A percentile compares a stretch with the other conserved stretches of the same genome.
Evolutionary conservation across 1,140 invertebrate species (phyloP).

Genomic region (Bradynema listronoti): DNA sequence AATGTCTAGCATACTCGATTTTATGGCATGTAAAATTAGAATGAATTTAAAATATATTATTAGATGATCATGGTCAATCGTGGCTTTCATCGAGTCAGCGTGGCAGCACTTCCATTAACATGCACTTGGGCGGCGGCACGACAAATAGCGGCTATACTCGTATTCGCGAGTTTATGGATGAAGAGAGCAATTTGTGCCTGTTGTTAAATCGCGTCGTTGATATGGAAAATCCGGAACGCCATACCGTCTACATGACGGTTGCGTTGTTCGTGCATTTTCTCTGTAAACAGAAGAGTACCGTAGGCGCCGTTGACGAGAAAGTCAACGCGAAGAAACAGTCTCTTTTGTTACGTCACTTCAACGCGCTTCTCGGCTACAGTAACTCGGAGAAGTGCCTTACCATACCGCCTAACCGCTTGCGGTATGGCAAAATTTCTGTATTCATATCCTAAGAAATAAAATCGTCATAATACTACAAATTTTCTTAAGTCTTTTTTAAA

Average conservation of each 20-base stretch:
- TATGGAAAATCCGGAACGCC: slow-evolving; percentile 80
- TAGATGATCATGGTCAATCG: too few relatives aligned
- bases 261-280: slow-evolving; percentile 85
- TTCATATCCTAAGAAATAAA: too few relatives aligned
- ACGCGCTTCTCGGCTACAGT: slow-evolving; percentile 85
- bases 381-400: slow-evolving; percentile 80
- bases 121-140: too few relatives aligned
- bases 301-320: slow-evolving; percentile 69
- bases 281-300: slow-evolving; percentile 31
- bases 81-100: too few relatives aligned
- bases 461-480: too few relatives aligned
- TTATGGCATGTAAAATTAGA: too few relatives aligned
- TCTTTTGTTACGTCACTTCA: slow-evolving; percentile 67
- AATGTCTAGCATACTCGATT: too few relatives aligned
- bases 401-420: slow-evolving; percentile 75
- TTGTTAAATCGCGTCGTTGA: slow-evolving; percentile 71
- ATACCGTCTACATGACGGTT: slow-evolving; percentile 79
- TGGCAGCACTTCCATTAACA: too few relatives aligned
- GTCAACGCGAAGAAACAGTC: slow-evolving; percentile 65
- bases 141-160: slow-evolving; percentile 34
- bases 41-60: too few relatives aligned
- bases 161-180: slow-evolving; percentile 62
- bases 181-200: slow-evolving; percentile 63
- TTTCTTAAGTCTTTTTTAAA: too few relatives aligned
- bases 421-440: too few relatives aligned